Evolutionary conservation across 2,888 invertebrate genomes (phyloP).

Genomic region (Eretmocerus hayati): DNA sequence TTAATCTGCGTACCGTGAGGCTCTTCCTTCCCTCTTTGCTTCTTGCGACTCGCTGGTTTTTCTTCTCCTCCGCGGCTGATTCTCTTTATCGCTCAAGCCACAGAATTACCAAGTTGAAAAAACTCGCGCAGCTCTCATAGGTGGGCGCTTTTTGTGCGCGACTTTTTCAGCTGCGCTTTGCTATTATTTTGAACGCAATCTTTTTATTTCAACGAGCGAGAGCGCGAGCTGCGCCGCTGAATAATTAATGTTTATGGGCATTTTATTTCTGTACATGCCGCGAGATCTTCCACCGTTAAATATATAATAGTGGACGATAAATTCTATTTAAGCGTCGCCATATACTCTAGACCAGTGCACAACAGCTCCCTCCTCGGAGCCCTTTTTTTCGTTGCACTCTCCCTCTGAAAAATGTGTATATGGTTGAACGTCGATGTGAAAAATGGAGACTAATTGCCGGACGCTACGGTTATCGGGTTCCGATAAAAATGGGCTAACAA

Average conservation of each 20-base stretch:
- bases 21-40: constrained; percentile 7
- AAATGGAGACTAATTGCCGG: constrained; percentile 18
- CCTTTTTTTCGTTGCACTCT: background rate
- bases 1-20: background rate
- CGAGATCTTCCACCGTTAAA: constrained; percentile 9
- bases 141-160: background rate
- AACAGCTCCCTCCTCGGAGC: background rate
- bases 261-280: background rate
- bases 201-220: constrained; percentile 17
- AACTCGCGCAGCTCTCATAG: too few species aligned
- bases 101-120: constrained; percentile 10
- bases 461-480: constrained; percentile 7
- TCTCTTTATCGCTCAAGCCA: constrained; percentile 12
- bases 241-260: constrained; percentile 20
- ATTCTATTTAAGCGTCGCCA: constrained; percentile 17
- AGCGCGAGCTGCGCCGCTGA: background rate
- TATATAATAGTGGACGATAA: constrained; percentile 15
- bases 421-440: background rate
- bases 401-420: too few species aligned
- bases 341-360: background rate
- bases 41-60: background rate
- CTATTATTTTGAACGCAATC: constrained; percentile 13
- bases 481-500: constrained; percentile 12
- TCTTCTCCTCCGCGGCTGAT: constrained; percentile 1
- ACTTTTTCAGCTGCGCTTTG: constrained; percentile 1